phyloP scores from a whole-genome alignment of 2,888 invertebrate genomes.

The Prenolepis imparis region DNA sequence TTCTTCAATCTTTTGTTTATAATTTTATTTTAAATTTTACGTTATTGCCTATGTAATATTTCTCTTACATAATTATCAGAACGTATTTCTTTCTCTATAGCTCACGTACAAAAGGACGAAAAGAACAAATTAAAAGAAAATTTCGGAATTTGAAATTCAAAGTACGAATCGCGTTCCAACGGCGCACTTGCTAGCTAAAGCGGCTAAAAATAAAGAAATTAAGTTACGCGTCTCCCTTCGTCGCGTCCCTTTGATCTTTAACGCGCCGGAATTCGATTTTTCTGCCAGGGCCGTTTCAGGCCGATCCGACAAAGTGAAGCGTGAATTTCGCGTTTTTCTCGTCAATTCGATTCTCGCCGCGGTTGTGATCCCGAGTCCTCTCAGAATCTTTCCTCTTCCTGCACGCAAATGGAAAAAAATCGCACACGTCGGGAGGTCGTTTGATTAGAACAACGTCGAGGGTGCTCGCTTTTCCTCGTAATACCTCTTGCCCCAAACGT shows the following conservation, averaged over 20 bases:
- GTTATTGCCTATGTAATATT: background rate
- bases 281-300: slow-evolving; percentile 37
- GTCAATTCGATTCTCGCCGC: slow-evolving; percentile 36
- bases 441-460: slow-evolving; percentile 52
- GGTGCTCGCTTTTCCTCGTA: background rate
- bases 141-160: slow-evolving; percentile 39
- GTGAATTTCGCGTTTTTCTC: slow-evolving; percentile 50
- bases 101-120: background rate
- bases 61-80: background rate
- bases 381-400: slow-evolving; percentile 29
- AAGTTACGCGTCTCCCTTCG: slow-evolving; percentile 47
- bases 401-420: background rate
- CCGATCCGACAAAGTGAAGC: slow-evolving; percentile 46
- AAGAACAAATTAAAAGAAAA: background rate
- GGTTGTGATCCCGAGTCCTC: slow-evolving; percentile 17
- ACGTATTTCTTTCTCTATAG: background rate
- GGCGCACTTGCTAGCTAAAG: slow-evolving; percentile 36
- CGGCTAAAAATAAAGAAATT: slow-evolving; percentile 56
- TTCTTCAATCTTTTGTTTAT: background rate
- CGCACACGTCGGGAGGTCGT: background rate
- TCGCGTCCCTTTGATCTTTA: slow-evolving; percentile 65
- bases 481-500: background rate
- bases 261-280: slow-evolving; percentile 58
- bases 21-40: background rate
- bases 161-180: slow-evolving; percentile 41